These are phyloP conservation scores for Linnaemya vulpina DNA, from an alignment of 2,888 invertebrate species.

Conservation along the genomic window DNA sequence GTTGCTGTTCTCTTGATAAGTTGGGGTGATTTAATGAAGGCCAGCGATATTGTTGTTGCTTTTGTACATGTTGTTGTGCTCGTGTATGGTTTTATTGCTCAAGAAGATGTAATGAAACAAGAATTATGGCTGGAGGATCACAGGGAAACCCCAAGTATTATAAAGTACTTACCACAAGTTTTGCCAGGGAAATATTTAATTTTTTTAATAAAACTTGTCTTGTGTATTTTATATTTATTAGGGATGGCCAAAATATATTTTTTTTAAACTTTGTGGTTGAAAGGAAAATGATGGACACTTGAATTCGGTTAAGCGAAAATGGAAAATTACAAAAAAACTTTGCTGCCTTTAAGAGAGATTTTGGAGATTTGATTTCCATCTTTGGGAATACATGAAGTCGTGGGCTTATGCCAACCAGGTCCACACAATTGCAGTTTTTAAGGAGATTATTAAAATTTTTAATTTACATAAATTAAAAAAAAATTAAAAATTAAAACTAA, in stretches of 20 bases:
- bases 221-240: background rate
- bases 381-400: no score
- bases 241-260: background rate
- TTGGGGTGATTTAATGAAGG: constrained; percentile 23
- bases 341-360: no score
- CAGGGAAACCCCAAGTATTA: constrained; percentile 31
- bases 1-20: constrained; percentile 3
- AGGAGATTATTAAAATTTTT: no score
- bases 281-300: no score
- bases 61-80: constrained; percentile 6
- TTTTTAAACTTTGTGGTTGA: no score
- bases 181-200: background rate
- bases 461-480: no score
- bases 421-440: no score
- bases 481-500: no score
- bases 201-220: constrained; percentile 1
- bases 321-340: no score
- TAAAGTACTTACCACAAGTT: background rate
- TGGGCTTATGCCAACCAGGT: no score
- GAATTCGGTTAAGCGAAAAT: no score
- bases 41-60: background rate
- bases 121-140: constrained; percentile 14
- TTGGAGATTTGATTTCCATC: no score
- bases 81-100: background rate
- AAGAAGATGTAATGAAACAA: background rate